Base-by-base conservation (phyloP, 2,888 invertebrate genomes). In the Apotomis capreana region DNA sequence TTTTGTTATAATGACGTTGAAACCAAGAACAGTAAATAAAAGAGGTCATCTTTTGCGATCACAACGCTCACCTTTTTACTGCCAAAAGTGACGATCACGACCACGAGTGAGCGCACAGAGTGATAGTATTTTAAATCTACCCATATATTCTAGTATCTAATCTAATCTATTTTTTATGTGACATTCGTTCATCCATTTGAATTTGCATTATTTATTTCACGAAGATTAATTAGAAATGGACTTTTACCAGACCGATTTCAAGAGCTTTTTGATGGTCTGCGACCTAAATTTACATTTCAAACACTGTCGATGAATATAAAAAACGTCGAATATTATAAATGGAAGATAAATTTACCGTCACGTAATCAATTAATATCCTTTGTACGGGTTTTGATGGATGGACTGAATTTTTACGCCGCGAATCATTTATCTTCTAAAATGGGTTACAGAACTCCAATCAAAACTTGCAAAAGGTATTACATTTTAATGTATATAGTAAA, bases 381-480 rank as follows among this genome's bases (percentile, higher is more conserved):
- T 54, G 55, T 46, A 37, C 55, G 10, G n/a, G 8, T 13, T 60
- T 54, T 70, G 70, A 70, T 70, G 54, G 65, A 70, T 65, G 59
- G 54, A 64, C 70, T 59, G 13, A 54, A 60, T 59, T 64, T 64
- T 46, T 64, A 54, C 26, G 26, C 58, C 40, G 52, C 13, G 15
- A 65, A 65, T 70, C 54, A 70, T 70, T 60, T 49, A 70, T 65
- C 70, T 49, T 70, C 15, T 65, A 49, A 60, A 61, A 68, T 64
- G 26, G 44, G 62, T 63, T 63, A 63, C 13, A 3, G 10, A 63
- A 52, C n/a, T 54, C 13, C 5, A 52, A 61, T 61, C 36, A 36
- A 46, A 49, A 49, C 49, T 9, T 9, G 12, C 36, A 51, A 61
- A 26, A 44, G 36, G 51, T 44, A 13, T 40, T 40, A 5, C 0